Evolutionary conservation across 2,113 vertebrate species (phyloP).

Genomic region (Andinoacara biseriatus): DNA sequence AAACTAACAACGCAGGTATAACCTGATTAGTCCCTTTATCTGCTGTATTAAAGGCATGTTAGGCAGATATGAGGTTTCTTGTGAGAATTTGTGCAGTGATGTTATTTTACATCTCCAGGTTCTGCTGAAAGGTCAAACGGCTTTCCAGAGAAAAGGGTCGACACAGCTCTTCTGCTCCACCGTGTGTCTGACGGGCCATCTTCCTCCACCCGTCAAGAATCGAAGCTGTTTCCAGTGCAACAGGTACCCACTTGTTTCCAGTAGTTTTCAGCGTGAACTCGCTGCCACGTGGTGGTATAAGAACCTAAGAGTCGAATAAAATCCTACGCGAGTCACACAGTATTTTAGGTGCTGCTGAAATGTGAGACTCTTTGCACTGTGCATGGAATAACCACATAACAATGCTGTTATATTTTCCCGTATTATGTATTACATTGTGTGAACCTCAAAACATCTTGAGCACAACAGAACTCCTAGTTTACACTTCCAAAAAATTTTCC

Average conservation of each 20-base stretch:
- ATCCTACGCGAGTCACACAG: no score
- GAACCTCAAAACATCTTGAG: neutral
- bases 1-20: no score
- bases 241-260: slow-evolving; percentile 79
- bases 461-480: no score
- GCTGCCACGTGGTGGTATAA: neutral
- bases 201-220: slow-evolving; percentile 79
- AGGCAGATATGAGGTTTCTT: neutral
- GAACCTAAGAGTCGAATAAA: neutral
- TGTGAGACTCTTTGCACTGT: neutral
- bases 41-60: neutral
- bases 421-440: neutral
- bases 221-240: slow-evolving; percentile 91
- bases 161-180: slow-evolving; percentile 99
- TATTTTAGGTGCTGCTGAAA: neutral
- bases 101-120: slow-evolving; percentile 40
- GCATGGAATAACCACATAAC: neutral
- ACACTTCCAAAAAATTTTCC: neutral
- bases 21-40: neutral
- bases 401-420: neutral
- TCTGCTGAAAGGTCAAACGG: slow-evolving; percentile 96
- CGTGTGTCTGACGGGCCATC: slow-evolving; percentile 94
- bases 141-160: slow-evolving; percentile 97
- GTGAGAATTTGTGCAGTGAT: neutral
- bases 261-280: neutral